Percentiles rank a stretch among this genome's conserved stretches.
Conservation (phyloP, 2,888 invertebrate species). For the Loripinus fragilis region DNA sequence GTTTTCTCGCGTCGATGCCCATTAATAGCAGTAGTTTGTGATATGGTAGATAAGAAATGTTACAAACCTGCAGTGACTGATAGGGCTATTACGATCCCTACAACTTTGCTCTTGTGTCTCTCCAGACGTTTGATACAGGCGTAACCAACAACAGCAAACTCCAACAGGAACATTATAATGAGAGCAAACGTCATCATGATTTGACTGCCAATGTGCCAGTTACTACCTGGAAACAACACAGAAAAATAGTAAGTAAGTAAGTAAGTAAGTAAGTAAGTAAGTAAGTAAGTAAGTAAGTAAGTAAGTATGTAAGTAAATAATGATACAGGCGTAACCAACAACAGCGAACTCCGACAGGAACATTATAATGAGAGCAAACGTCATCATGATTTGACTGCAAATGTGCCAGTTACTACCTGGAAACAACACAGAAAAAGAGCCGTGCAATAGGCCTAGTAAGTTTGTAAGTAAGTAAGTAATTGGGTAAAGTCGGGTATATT, state of each 20-base stretch:
- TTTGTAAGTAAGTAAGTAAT: too few relatives aligned
- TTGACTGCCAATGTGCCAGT: slow-evolving; percentile 59
- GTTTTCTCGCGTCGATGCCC: too few relatives aligned
- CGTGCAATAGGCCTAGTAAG: too few relatives aligned
- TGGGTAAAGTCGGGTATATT: too few relatives aligned
- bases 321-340: slow-evolving; percentile 58
- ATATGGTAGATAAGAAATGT: background rate
- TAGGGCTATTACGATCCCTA: slow-evolving; percentile 51
- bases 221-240: slow-evolving; percentile 56
- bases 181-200: slow-evolving; percentile 59
- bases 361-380: slow-evolving; percentile 46
- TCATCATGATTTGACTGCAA: slow-evolving; percentile 59
- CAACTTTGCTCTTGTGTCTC: slow-evolving; percentile 42
- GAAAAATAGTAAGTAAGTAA: too few relatives aligned
- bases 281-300: too few relatives aligned
- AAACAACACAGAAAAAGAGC: too few relatives aligned
- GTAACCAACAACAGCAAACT: slow-evolving; percentile 59
- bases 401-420: slow-evolving; percentile 62
- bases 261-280: too few relatives aligned
- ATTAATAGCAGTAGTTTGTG: too few relatives aligned
- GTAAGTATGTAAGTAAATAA: too few relatives aligned
- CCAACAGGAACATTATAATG: slow-evolving; percentile 54
- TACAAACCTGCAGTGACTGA: slow-evolving; percentile 56
- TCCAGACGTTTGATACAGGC: slow-evolving; percentile 56
- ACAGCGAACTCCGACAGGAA: slow-evolving; percentile 61